Evolutionary conservation across 2,113 vertebrate species (phyloP), one percentile per base, ranked within the genome.

Genomic region (Phyllopteryx taeniolatus): DNA sequence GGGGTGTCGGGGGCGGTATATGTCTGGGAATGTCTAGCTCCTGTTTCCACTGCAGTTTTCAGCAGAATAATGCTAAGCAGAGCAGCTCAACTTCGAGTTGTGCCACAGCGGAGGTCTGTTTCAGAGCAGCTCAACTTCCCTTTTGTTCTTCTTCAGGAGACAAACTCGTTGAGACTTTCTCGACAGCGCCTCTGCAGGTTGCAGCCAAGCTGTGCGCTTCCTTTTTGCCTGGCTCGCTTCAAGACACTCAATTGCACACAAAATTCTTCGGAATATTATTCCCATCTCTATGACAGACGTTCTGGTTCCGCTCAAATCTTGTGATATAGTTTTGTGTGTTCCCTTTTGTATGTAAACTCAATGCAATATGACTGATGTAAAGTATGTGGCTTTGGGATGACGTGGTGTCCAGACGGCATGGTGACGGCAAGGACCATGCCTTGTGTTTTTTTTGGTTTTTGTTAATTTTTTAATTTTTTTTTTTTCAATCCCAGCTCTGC

Each of bases 311-410:
- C 61, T 69, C 49, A 47, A 22, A 71, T 39, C 63, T 31, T 81
- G 71, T 78, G 64, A 82, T 71, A 73, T 69, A 72, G 15, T 53
- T 65, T 69, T 61, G 33, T 73, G 19, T 22, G 20, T 44, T 43
- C 42, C 20, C 42, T 66, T 61, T 83, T 87, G 81, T 68, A 74
- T 70, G 67, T 69, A 27, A 79, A 87, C 75, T 77, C 79, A 81
- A 87, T 84, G 86, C 85, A 85, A 85, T 87, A 83, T 59, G 74
- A 75, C 69, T 70, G 72, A 83, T 61, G 67, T 79, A 15, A 31
- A 73, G 61, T 53, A 39, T 14, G 76, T 77, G 70, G 67, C 70
- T 73, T 63, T 64, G 73, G 76, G 84, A 67, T 72, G 79, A 74
- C 67, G 61, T 0, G 35, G 35, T 63, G 17, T 27, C 33, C 35